Conservation (phyloP, 2,888 invertebrate species). For the Smittia sp. region DNA sequence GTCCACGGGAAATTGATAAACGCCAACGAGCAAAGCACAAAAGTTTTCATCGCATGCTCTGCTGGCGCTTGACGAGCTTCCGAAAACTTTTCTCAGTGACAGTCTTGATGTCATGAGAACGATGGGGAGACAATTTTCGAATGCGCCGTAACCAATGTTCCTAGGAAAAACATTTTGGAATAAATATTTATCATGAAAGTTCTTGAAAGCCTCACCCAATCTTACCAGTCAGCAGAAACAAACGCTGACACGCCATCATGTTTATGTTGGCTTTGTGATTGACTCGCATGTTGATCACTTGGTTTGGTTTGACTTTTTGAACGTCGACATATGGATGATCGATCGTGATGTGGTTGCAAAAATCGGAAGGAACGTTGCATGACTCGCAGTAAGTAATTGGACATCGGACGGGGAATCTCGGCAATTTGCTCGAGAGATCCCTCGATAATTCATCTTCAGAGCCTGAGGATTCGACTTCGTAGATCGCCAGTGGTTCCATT, state of each 20-base stretch:
- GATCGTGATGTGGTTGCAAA: conserved; percentile 15
- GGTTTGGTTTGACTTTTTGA: not conserved
- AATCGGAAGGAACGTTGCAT: conserved; percentile 5
- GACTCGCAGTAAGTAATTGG: conserved; percentile 9
- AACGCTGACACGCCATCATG: not conserved
- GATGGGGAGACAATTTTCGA: conserved; percentile 26
- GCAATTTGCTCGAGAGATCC: not conserved
- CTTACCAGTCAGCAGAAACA: conserved; percentile 20
- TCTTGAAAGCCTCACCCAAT: not conserved
- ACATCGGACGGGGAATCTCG: conserved; percentile 18
- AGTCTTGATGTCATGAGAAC: not conserved
- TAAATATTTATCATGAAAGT: not conserved
- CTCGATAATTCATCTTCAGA: not conserved
- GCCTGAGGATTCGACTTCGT: too few species aligned
- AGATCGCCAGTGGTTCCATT: not conserved
- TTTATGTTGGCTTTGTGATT: not conserved
- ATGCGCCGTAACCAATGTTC: conserved; percentile 26
- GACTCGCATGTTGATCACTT: conserved; percentile 6
- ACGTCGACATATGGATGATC: conserved; percentile 31
- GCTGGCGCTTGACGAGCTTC: not conserved
- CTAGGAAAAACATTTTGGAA: not conserved
- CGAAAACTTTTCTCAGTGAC: not conserved
- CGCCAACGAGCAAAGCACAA: not conserved
- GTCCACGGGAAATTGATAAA: conserved; percentile 17
- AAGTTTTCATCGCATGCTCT: not conserved